These are phyloP conservation scores for Amphiura filiformis DNA, from an alignment of 35 echinoderm and acorn worm species.

Conservation along the genomic window DNA sequence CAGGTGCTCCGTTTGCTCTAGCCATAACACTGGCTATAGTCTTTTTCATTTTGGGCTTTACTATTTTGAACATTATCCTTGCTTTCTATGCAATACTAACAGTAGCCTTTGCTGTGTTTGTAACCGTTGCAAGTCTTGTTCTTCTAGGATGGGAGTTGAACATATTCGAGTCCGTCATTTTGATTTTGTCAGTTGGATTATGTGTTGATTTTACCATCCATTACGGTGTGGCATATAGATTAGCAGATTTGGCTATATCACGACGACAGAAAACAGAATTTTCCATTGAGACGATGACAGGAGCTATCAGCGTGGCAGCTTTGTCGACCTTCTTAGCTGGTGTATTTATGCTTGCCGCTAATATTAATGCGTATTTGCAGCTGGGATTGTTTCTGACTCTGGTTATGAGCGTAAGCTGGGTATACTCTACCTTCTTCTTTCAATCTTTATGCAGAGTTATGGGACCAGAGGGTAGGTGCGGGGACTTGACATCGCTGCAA, in stretches of 20 bases:
- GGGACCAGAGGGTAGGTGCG: slow-evolving; percentile 61
- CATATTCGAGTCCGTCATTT: slow-evolving; percentile 74
- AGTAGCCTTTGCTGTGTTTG: slow-evolving; percentile 69
- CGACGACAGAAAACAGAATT: slow-evolving; percentile 33
- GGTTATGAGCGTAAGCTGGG: slow-evolving; percentile 82
- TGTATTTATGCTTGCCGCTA: slow-evolving; percentile 61
- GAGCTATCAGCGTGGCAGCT: slow-evolving; percentile 76
- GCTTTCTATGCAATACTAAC: slow-evolving; percentile 69
- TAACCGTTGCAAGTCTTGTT: slow-evolving; percentile 68
- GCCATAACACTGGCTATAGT: slow-evolving; percentile 58
- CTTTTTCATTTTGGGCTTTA: slow-evolving; percentile 49
- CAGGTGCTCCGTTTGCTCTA: slow-evolving; percentile 59
- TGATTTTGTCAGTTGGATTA: slow-evolving; percentile 77
- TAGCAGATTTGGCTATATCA: slow-evolving; percentile 44
- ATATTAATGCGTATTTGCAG: slow-evolving; percentile 57
- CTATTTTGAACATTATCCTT: slow-evolving; percentile 66
- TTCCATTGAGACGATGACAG: slow-evolving; percentile 46
- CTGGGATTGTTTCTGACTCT: slow-evolving; percentile 73
- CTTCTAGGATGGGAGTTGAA: slow-evolving; percentile 95
- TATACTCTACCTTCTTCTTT: slow-evolving; percentile 78
- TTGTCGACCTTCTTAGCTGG: slow-evolving; percentile 86
- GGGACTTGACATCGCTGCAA: slow-evolving; percentile 28
- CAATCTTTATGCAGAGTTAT: slow-evolving; percentile 61
- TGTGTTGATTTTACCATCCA: slow-evolving; percentile 96
- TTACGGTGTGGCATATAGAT: slow-evolving; percentile 72